Conservation (phyloP, 2,113 vertebrate species). For the Antechinus stuartii region DNA sequence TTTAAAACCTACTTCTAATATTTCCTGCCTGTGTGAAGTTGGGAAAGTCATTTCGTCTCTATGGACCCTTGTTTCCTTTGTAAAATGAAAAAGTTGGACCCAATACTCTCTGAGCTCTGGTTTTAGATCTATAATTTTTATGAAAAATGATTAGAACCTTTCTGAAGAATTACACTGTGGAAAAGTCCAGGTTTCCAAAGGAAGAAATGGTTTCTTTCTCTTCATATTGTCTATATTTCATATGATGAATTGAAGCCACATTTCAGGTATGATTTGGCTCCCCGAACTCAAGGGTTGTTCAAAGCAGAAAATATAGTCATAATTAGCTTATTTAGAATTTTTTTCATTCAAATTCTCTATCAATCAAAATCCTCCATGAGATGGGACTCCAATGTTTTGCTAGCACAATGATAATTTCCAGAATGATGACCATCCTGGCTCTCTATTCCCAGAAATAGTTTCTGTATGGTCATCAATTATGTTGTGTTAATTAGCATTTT, state of each 20-base stretch:
- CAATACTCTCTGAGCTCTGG: not conserved
- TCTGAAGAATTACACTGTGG: not conserved
- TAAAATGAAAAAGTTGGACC: not conserved
- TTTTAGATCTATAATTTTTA: not conserved
- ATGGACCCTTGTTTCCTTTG: not conserved
- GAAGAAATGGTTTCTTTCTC: not conserved
- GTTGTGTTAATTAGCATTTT: not conserved
- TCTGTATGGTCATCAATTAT: too few species aligned
- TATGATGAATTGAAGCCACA: too few species aligned
- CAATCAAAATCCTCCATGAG: too few species aligned
- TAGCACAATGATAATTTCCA: too few species aligned
- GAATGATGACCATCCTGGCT: too few species aligned
- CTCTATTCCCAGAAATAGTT: too few species aligned
- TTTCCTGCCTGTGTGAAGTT: not conserved
- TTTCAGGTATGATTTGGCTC: too few species aligned
- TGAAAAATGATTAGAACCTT: not conserved
- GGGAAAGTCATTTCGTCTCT: not conserved
- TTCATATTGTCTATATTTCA: not conserved
- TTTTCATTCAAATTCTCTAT: too few species aligned
- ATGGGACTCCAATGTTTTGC: too few species aligned
- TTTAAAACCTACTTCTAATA: not conserved
- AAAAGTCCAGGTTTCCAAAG: not conserved
- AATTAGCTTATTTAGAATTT: too few species aligned
- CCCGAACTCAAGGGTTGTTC: too few species aligned
- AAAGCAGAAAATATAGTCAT: too few species aligned